Conservation (phyloP, 2,113 vertebrate species). For the Dromiciops gliroides region DNA sequence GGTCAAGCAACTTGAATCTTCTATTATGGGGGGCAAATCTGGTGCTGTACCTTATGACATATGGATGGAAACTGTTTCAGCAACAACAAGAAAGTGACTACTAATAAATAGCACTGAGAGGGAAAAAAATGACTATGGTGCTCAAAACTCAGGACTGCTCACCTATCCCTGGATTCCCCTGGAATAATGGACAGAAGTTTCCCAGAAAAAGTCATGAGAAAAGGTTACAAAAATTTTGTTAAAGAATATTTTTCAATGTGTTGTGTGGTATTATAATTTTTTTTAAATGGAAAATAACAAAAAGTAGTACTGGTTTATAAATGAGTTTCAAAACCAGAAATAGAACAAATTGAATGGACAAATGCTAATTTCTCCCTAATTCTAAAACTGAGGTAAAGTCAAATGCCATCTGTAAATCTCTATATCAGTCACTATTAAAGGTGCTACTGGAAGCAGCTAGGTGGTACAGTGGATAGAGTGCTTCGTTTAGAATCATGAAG, state of each 20-base stretch:
- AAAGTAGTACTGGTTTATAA: background rate
- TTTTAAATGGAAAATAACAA: background rate
- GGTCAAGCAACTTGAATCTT: slow-evolving; percentile 20
- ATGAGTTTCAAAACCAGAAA: background rate
- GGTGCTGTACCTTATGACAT: background rate
- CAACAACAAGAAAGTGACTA: background rate
- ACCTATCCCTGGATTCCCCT: background rate
- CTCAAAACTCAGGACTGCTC: background rate
- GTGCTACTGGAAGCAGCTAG: background rate
- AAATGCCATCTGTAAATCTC: background rate
- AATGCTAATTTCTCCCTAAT: background rate
- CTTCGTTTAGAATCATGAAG: background rate
- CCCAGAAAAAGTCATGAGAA: background rate
- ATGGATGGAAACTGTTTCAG: slow-evolving; percentile 22
- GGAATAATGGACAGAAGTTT: background rate
- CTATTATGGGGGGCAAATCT: slow-evolving; percentile 1
- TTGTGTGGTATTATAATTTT: background rate
- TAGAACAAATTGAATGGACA: background rate
- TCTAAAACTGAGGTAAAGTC: background rate
- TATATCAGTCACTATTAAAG: background rate
- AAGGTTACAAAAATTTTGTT: background rate
- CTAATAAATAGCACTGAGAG: background rate
- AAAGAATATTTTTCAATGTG: background rate
- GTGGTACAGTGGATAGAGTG: background rate
- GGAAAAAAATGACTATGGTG: background rate